phyloP scores from a whole-genome alignment of 2,888 invertebrate genomes.

The Drosophila cracens region DNA sequence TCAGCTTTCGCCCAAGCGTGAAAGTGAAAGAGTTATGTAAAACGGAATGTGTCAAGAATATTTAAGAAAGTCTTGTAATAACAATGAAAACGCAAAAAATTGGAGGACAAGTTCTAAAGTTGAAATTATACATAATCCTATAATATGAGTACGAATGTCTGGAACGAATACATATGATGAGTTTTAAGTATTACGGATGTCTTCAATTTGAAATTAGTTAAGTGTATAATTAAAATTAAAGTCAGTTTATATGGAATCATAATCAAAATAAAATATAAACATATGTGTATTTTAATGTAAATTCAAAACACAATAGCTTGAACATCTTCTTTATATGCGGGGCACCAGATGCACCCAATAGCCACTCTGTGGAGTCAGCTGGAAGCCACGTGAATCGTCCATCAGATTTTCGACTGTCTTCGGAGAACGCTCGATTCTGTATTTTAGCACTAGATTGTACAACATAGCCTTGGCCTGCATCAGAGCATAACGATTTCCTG shows the following conservation, averaged over 20 bases:
- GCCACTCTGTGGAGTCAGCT: slow-evolving; percentile 60
- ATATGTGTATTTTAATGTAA: slow-evolving; percentile 70
- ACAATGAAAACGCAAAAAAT: slow-evolving; percentile 9
- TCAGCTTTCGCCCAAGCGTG: slow-evolving; percentile 63
- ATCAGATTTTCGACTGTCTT: slow-evolving; percentile 68
- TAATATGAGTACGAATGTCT: slow-evolving; percentile 6
- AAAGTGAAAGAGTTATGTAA: slow-evolving; percentile 69
- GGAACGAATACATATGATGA: slow-evolving; percentile 47
- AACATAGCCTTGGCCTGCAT: slow-evolving; percentile 77
- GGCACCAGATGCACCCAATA: slow-evolving; percentile 77
- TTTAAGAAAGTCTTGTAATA: slow-evolving; percentile 59
- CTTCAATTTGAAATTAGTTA: slow-evolving; percentile 44
- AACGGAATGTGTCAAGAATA: slow-evolving; percentile 58
- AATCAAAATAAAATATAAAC: slow-evolving; percentile 70
- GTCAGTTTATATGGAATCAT: slow-evolving; percentile 72
- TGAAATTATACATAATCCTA: slow-evolving; percentile 38
- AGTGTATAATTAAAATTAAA: slow-evolving; percentile 50
- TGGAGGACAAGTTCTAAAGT: neutral
- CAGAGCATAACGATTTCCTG: slow-evolving; percentile 77
- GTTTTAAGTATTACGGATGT: slow-evolving; percentile 42
- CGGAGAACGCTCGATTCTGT: slow-evolving; percentile 64
- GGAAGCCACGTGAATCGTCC: slow-evolving; percentile 61
- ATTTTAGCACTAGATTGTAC: slow-evolving; percentile 69
- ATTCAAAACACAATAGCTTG: slow-evolving; percentile 12
- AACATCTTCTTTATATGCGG: slow-evolving; percentile 26